A percentile compares a stretch with the other conserved stretches of the same genome.
These are phyloP conservation scores for Zoroaster sp. DNA, from an alignment of 53 echinoderm and acorn worm species.

Conservation along the genomic window DNA sequence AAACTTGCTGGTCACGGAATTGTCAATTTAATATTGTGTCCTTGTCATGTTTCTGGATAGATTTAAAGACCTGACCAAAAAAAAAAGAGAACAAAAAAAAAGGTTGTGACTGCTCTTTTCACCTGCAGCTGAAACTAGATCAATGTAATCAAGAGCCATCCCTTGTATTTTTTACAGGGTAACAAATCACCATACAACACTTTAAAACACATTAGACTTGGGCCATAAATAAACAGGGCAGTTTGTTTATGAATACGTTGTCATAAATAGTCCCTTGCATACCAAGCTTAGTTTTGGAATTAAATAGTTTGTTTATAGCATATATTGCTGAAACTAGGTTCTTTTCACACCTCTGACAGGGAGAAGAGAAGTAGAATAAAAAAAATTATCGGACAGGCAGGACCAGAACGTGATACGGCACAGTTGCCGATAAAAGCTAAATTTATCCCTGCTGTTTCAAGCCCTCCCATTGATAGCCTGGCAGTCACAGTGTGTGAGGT, in stretches of 20 bases:
- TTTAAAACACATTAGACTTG: slow-evolving; percentile 53
- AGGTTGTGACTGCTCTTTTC: not conserved
- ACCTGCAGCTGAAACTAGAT: slow-evolving; percentile 19
- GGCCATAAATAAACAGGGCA: slow-evolving; percentile 54
- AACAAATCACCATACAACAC: slow-evolving; percentile 51
- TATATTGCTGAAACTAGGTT: slow-evolving; percentile 32
- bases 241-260: slow-evolving; percentile 49
- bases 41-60: not conserved
- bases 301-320: slow-evolving; percentile 51
- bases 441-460: slow-evolving; percentile 60
- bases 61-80: not conserved
- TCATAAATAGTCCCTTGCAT: slow-evolving; percentile 40
- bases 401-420: slow-evolving; percentile 48
- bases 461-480: slow-evolving; percentile 37
- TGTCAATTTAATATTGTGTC: not conserved
- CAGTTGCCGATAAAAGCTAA: slow-evolving; percentile 55
- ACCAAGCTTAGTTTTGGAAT: slow-evolving; percentile 13
- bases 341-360: slow-evolving; percentile 37
- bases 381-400: slow-evolving; percentile 21
- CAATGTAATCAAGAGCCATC: slow-evolving; percentile 25
- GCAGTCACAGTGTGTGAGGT: not conserved
- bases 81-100: not conserved
- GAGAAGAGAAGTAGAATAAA: not conserved
- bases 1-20: not conserved
- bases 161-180: slow-evolving; percentile 17